phyloP scores from a whole-genome alignment of 2,113 vertebrate genomes.

The Esox niger region DNA sequence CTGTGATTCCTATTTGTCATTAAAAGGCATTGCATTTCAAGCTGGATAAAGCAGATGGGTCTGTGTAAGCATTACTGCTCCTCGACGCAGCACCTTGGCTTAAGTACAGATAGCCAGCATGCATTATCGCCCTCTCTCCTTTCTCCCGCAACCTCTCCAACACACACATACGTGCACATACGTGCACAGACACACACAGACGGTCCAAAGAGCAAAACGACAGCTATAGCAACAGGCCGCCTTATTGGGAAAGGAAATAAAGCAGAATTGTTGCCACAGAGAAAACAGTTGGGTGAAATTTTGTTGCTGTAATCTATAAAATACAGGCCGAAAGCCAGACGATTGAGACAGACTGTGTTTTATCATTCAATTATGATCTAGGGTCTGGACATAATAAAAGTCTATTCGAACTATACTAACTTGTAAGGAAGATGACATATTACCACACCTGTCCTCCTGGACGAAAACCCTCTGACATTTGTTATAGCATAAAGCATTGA shows the following conservation, averaged over 20 bases:
- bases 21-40: conserved; percentile 70
- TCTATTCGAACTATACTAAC: too few species aligned
- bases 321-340: background rate
- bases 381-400: too few species aligned
- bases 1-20: conserved; percentile 66
- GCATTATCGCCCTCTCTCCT: conserved; percentile 32
- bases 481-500: too few species aligned
- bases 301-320: background rate
- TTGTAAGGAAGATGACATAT: too few species aligned
- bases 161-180: conserved; percentile 25
- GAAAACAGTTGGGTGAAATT: background rate
- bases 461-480: too few species aligned
- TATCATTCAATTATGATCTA: too few species aligned
- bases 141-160: conserved; percentile 5
- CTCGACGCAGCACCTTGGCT: conserved; percentile 59
- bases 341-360: background rate
- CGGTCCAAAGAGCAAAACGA: background rate
- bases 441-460: too few species aligned
- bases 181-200: conserved; percentile 25
- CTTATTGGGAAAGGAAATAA: background rate
- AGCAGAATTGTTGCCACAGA: background rate
- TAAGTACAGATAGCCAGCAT: conserved; percentile 59
- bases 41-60: conserved; percentile 68
- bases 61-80: conserved; percentile 59
- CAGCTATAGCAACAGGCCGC: background rate